A percentile compares a stretch with the other conserved stretches of the same genome.
Conservation (phyloP, 2,797 vertebrate genomes). For the Thaleichthys pacificus region DNA sequence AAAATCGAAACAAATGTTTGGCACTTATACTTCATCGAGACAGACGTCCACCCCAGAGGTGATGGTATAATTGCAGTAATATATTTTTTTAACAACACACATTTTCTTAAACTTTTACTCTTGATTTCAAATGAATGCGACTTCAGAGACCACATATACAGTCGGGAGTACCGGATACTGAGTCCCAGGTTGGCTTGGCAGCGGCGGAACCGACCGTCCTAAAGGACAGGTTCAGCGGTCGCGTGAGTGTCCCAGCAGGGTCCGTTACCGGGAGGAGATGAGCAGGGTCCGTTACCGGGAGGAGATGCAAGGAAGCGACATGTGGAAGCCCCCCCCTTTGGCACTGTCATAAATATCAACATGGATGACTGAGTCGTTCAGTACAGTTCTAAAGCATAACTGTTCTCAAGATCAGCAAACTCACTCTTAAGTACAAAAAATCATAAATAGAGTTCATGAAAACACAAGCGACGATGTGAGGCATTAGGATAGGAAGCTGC, state of each 20-base stretch:
- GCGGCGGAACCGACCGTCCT: slow-evolving; percentile 27
- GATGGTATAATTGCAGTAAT: slow-evolving; percentile 32
- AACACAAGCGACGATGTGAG: slow-evolving; percentile 56
- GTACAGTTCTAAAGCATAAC: slow-evolving; percentile 32
- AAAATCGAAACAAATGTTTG: slow-evolving; percentile 56
- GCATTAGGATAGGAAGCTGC: slow-evolving; percentile 35
- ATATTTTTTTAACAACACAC: not conserved
- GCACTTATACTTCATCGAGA: slow-evolving; percentile 66
- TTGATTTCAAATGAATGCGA: slow-evolving; percentile 27
- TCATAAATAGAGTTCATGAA: slow-evolving; percentile 78
- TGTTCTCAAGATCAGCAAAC: slow-evolving; percentile 26
- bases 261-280: slow-evolving; percentile 36
- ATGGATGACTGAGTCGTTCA: slow-evolving; percentile 13
- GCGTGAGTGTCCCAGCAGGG: not conserved
- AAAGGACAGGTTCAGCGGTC: not conserved
- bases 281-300: slow-evolving; percentile 24
- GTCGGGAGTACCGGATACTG: slow-evolving; percentile 36
- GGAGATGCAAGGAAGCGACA: slow-evolving; percentile 53
- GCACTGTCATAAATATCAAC: slow-evolving; percentile 73
- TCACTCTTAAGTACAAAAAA: slow-evolving; percentile 68
- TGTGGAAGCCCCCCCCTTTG: slow-evolving; percentile 66
- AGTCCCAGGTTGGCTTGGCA: slow-evolving; percentile 26
- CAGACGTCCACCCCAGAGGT: slow-evolving; percentile 38
- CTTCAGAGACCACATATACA: slow-evolving; percentile 23
- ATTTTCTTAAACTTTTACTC: not conserved